Conservation (phyloP, 1,140 invertebrate genomes). For the Heterodera carotae region DNA sequence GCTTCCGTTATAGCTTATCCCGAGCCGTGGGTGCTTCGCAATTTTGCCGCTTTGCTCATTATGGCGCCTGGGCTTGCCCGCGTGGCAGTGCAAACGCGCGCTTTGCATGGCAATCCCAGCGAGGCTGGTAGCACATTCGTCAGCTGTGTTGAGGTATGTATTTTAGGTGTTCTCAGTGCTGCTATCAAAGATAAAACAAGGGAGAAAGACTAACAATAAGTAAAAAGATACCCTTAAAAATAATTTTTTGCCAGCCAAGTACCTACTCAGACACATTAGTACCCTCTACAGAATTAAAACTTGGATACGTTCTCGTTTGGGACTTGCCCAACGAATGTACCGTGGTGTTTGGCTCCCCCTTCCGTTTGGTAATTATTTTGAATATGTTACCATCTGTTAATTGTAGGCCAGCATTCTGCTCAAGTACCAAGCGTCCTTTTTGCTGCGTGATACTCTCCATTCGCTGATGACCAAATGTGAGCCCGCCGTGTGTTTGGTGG, state of each 20-base stretch:
- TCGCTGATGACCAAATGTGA: slow-evolving; percentile 11
- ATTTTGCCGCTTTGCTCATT: slow-evolving; percentile 39
- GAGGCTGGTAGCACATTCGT: slow-evolving; percentile 36
- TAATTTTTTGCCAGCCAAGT: no score
- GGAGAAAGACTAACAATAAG: no score
- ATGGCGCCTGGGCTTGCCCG: slow-evolving; percentile 26
- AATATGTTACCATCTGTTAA: not conserved
- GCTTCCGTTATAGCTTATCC: slow-evolving; percentile 39
- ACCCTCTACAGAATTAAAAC: not conserved
- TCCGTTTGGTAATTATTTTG: not conserved
- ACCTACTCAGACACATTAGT: no score
- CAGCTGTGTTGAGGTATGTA: slow-evolving; percentile 36
- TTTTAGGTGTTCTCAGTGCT: not conserved
- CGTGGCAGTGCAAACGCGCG: slow-evolving; percentile 29
- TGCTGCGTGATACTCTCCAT: slow-evolving; percentile 18
- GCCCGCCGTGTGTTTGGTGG: slow-evolving; percentile 20
- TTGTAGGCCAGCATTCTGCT: slow-evolving; percentile 27
- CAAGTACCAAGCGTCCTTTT: not conserved
- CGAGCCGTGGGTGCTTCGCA: slow-evolving; percentile 37
- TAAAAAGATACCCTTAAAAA: no score
- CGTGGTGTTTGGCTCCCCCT: no score
- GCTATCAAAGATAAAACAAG: no score
- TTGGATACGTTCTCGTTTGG: not conserved
- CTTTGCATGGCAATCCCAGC: slow-evolving; percentile 13
- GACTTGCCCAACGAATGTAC: not conserved